A percentile compares a stretch with the other conserved stretches of the same genome.
Conservation (phyloP, 2,797 vertebrate species). For the Podarcis lilfordi region DNA sequence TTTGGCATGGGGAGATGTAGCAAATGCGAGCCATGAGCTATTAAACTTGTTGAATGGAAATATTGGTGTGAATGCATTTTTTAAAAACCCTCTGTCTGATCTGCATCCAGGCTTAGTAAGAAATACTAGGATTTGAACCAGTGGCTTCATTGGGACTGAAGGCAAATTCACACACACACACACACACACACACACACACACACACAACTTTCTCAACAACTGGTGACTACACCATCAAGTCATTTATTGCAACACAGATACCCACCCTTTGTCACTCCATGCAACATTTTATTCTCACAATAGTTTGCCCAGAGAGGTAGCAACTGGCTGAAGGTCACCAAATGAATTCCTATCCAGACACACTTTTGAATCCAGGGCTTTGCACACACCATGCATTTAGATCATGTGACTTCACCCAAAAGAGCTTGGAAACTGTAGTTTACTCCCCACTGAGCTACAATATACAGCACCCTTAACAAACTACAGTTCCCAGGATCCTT, state of each 20-base stretch:
- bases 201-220: not conserved
- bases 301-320: not conserved
- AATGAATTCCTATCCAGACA: not conserved
- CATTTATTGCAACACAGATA: not conserved
- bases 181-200: not conserved
- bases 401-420: too few relatives aligned
- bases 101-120: not conserved
- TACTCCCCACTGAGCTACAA: too few relatives aligned
- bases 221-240: not conserved
- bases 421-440: too few relatives aligned
- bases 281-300: not conserved
- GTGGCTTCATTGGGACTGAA: not conserved
- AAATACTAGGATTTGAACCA: not conserved
- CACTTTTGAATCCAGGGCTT: not conserved
- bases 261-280: not conserved
- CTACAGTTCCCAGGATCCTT: too few relatives aligned
- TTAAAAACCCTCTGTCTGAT: not conserved
- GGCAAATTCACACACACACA: not conserved
- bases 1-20: not conserved
- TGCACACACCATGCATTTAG: too few relatives aligned
- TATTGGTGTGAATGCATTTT: conserved; percentile 12
- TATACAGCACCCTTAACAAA: too few relatives aligned
- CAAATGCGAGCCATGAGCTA: not conserved
- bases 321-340: too few relatives aligned
- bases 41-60: conserved; percentile 17